These are phyloP conservation scores for Telmatherina bonti DNA, from an alignment of 2,797 vertebrate genomes.

Conservation along the genomic window DNA sequence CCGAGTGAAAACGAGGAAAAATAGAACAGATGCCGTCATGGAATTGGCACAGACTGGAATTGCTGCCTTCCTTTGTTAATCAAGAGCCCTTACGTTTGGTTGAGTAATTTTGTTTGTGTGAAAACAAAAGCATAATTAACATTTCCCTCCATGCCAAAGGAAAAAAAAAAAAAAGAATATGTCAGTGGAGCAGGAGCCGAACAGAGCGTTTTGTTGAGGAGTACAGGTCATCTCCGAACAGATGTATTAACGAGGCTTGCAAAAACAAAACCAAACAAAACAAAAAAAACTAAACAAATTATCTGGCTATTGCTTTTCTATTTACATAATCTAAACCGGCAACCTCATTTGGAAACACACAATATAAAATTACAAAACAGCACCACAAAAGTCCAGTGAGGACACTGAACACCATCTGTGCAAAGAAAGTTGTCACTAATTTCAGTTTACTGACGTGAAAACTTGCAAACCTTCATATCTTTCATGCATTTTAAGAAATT, in stretches of 20 bases:
- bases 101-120: slow-evolving; percentile 80
- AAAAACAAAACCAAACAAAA: background rate
- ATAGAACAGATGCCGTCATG: slow-evolving; percentile 70
- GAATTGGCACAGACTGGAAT: slow-evolving; percentile 72
- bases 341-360: slow-evolving; percentile 15
- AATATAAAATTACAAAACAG: background rate
- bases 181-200: slow-evolving; percentile 64
- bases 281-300: slow-evolving; percentile 57
- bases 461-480: background rate
- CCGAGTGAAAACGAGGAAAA: slow-evolving; percentile 37
- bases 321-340: slow-evolving; percentile 40
- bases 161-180: slow-evolving; percentile 56
- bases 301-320: slow-evolving; percentile 32
- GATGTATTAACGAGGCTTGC: slow-evolving; percentile 49
- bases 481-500: background rate
- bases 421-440: background rate
- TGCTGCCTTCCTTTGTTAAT: slow-evolving; percentile 71
- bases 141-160: slow-evolving; percentile 72
- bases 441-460: background rate
- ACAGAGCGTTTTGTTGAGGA: slow-evolving; percentile 65
- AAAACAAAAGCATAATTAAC: slow-evolving; percentile 82
- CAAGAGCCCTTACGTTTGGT: slow-evolving; percentile 78
- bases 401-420: background rate
- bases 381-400: background rate
- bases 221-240: slow-evolving; percentile 56